phyloP scores from a whole-genome alignment of 2,888 invertebrate species.

The Ormia ochracea region DNA sequence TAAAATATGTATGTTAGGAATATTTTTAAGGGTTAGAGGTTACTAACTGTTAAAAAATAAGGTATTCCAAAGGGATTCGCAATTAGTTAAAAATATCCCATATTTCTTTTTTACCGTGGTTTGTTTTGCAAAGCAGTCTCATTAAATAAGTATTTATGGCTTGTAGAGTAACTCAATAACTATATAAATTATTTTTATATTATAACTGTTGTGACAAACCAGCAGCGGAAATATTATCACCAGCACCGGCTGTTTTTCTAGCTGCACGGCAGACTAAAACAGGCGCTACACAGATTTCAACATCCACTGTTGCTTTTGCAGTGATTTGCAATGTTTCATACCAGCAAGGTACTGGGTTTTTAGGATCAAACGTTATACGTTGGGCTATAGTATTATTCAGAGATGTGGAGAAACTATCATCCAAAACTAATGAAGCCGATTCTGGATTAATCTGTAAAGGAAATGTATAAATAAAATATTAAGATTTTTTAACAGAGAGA shows the following conservation, averaged over 20 bases:
- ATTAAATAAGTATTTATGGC: constrained; percentile 54
- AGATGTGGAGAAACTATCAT: constrained; percentile 89
- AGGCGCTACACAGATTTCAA: constrained; percentile 87
- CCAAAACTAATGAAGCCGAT: constrained; percentile 81
- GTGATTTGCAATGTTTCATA: constrained; percentile 79
- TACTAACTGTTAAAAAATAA: constrained; percentile 14
- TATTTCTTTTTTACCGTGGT: neutral
- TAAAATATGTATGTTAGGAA: constrained; percentile 26
- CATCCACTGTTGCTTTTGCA: constrained; percentile 64
- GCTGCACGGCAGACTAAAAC: constrained; percentile 90
- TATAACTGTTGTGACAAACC: constrained; percentile 85
- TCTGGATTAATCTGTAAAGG: constrained; percentile 76
- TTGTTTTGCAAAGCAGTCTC: constrained; percentile 33
- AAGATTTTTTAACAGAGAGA: too few relatives aligned
- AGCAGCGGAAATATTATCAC: constrained; percentile 92
- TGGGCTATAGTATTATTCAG: constrained; percentile 77
- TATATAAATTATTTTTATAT: neutral
- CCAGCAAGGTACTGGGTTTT: constrained; percentile 90
- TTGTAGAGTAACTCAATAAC: constrained; percentile 19
- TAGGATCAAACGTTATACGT: constrained; percentile 82
- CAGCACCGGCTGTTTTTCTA: constrained; percentile 89
- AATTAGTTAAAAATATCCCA: neutral
- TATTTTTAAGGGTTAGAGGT: neutral
- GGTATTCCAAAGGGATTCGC: constrained; percentile 4
- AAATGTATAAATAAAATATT: neutral